Evolutionary conservation across 2,888 invertebrate species (phyloP).

Genomic region (Cacoxenus indagator): DNA sequence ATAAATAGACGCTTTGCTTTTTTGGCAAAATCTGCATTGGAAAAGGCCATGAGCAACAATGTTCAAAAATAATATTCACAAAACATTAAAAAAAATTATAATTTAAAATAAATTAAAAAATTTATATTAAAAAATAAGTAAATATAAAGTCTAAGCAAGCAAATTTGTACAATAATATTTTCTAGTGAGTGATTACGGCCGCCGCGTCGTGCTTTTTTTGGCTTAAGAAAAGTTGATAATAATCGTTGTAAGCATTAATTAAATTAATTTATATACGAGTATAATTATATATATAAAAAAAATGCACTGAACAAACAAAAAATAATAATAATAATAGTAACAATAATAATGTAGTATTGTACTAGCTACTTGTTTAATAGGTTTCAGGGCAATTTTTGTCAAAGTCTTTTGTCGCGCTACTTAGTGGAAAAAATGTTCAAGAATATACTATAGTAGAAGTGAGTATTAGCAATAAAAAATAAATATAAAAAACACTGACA

Average conservation of each 20-base stretch:
- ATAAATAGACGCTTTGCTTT: too few relatives aligned
- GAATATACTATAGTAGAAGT: not conserved
- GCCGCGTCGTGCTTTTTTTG: constrained; percentile 2
- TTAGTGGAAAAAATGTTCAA: not conserved
- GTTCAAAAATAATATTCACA: not conserved
- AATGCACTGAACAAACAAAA: too few relatives aligned
- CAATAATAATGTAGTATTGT: not conserved
- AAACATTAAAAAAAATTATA: constrained; percentile 1
- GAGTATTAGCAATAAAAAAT: not conserved
- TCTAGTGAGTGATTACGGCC: constrained; percentile 7
- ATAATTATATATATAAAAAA: too few relatives aligned
- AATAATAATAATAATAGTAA: not conserved
- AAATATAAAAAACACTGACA: not conserved
- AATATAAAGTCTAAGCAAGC: not conserved
- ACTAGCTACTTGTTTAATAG: constrained; percentile 9
- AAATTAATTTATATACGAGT: constrained; percentile 40
- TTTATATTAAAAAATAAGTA: not conserved
- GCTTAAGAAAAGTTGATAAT: constrained; percentile 23
- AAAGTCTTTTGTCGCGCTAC: not conserved
- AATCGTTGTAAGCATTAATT: constrained; percentile 34
- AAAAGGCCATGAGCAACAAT: not conserved
- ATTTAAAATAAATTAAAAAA: not conserved
- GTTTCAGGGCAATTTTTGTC: constrained; percentile 5
- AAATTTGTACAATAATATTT: constrained; percentile 19
- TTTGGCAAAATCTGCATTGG: constrained; percentile 8